phyloP scores from a whole-genome alignment of 2,797 vertebrate species.

The Mus minutoides region DNA sequence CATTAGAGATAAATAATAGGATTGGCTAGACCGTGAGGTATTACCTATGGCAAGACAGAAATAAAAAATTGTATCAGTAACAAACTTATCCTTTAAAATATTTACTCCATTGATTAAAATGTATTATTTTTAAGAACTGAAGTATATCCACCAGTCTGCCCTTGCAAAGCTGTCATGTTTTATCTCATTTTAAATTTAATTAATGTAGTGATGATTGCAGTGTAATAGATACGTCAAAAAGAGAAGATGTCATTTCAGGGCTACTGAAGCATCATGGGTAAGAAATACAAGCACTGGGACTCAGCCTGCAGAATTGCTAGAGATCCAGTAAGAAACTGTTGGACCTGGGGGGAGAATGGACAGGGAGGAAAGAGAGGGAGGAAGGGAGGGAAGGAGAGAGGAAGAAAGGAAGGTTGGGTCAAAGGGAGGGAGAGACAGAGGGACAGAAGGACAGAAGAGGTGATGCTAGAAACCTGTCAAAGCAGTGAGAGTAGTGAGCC shows the following conservation, averaged over 20 bases:
- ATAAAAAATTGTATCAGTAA: neutral
- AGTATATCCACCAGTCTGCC: neutral
- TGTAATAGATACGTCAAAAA: neutral
- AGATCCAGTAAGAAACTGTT: neutral
- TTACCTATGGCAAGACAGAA: neutral
- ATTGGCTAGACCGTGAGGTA: neutral
- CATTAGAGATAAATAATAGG: neutral
- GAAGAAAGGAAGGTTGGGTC: rapidly evolving
- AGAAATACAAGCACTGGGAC: neutral
- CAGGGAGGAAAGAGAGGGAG: neutral
- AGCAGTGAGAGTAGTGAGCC: neutral
- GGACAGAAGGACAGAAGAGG: neutral
- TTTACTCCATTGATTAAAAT: neutral
- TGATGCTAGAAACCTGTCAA: neutral
- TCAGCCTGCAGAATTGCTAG: neutral
- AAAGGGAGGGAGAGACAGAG: too few relatives aligned
- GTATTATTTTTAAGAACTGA: neutral
- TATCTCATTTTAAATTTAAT: neutral
- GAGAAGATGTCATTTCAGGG: neutral
- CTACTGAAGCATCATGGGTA: neutral
- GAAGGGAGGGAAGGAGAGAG: too few relatives aligned
- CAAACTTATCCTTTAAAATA: neutral
- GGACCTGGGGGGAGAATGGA: neutral
- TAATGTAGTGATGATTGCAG: neutral
- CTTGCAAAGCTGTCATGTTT: neutral